A percentile compares a stretch with the other conserved stretches of the same genome.
These are phyloP conservation scores for Tetragonisca angustula DNA, from an alignment of 2,888 invertebrate genomes.

Conservation along the genomic window DNA sequence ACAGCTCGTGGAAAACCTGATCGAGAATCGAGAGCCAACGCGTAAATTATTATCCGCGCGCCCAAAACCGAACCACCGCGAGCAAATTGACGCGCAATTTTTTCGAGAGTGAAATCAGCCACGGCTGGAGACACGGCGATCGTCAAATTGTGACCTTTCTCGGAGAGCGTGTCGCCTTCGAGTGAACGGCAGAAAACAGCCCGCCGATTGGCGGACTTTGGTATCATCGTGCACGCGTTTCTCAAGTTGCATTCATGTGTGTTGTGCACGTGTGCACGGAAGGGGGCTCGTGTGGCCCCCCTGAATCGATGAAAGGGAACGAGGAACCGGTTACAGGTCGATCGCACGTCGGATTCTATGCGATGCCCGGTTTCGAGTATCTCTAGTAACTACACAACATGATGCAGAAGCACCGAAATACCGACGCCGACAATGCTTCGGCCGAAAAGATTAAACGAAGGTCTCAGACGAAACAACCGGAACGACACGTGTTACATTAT, in stretches of 20 bases:
- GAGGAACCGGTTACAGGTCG: constrained; percentile 74
- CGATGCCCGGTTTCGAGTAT: constrained; percentile 65
- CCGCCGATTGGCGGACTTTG: constrained; percentile 43
- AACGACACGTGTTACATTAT: too few relatives aligned
- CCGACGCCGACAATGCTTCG: not conserved
- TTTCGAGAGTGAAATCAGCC: not conserved
- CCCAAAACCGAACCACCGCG: not conserved
- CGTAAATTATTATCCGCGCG: not conserved
- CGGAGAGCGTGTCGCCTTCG: constrained; percentile 30
- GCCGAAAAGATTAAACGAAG: too few relatives aligned
- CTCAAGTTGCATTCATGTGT: constrained; percentile 58
- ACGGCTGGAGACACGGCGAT: not conserved
- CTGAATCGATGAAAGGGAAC: constrained; percentile 74
- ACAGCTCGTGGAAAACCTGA: not conserved
- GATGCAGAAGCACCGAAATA: constrained; percentile 19
- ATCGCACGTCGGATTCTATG: constrained; percentile 70
- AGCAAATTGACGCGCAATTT: not conserved
- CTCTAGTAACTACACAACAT: constrained; percentile 34
- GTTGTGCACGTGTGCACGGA: constrained; percentile 62
- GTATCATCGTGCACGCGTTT: constrained; percentile 61
- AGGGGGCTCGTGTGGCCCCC: constrained; percentile 60
- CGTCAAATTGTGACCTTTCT: constrained; percentile 54
- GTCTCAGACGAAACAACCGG: too few relatives aligned
- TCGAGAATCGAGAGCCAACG: too few relatives aligned
- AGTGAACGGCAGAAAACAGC: constrained; percentile 53